These are phyloP conservation scores for Drosophila anomalata DNA, from an alignment of 2,888 invertebrate genomes.

Conservation along the genomic window DNA sequence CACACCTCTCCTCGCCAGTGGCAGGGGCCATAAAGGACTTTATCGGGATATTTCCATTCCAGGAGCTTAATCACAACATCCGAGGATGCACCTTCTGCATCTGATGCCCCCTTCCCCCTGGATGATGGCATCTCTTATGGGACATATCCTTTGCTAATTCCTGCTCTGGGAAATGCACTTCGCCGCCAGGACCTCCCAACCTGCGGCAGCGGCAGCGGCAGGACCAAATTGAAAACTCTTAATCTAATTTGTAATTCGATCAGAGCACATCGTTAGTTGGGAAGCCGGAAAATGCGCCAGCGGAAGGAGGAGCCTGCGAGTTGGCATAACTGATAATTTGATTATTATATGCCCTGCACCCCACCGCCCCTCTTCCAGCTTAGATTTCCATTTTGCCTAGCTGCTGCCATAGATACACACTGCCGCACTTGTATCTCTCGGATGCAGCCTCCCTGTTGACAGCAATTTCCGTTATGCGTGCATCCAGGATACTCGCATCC, in stretches of 20 bases:
- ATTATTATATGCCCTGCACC: slow-evolving; percentile 44
- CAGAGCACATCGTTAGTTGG: slow-evolving; percentile 37
- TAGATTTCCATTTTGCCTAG: slow-evolving; percentile 32
- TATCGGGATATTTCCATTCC: background rate
- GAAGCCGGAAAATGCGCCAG: background rate
- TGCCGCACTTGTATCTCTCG: slow-evolving; percentile 7
- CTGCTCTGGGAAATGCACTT: background rate
- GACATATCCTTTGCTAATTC: no score
- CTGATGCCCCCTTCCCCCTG: no score
- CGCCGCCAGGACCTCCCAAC: background rate
- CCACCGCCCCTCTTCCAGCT: slow-evolving; percentile 18
- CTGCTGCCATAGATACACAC: slow-evolving; percentile 39
- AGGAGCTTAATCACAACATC: background rate
- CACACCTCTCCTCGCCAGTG: background rate
- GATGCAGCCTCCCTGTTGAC: slow-evolving; percentile 9
- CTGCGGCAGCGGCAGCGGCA: no score
- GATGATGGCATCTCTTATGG: background rate
- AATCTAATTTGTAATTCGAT: slow-evolving; percentile 60
- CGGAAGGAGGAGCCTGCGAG: slow-evolving; percentile 38
- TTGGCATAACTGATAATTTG: slow-evolving; percentile 70
- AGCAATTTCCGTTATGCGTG: slow-evolving; percentile 52
- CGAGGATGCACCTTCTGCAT: background rate
- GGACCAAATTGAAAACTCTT: slow-evolving; percentile 49
- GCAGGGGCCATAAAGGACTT: no score
- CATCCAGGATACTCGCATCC: slow-evolving; percentile 6